Conservation (phyloP, 2,888 invertebrate species). For the Macrophya alboannulata region DNA sequence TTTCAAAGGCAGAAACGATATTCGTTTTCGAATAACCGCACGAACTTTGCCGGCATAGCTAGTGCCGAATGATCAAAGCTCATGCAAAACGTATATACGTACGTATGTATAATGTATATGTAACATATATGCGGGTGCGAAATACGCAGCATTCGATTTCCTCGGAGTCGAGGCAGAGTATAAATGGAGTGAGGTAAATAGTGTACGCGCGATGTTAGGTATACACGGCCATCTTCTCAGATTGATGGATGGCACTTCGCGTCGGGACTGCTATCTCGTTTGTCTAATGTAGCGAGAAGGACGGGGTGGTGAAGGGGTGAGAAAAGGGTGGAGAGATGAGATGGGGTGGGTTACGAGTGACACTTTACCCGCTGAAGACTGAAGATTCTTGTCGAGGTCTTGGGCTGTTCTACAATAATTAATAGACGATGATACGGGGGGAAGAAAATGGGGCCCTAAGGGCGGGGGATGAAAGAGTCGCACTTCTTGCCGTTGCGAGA, state of each 20-base stretch:
- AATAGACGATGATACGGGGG: conserved; percentile 47
- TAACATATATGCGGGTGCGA: not conserved
- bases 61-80: conserved; percentile 29
- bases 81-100: not conserved
- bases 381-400: conserved; percentile 49
- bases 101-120: not conserved
- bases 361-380: conserved; percentile 48
- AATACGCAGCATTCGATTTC: conserved; percentile 39
- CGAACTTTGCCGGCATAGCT: not conserved
- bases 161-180: conserved; percentile 22
- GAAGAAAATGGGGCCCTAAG: not conserved
- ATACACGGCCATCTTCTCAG: conserved; percentile 49
- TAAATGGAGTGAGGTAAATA: conserved; percentile 34
- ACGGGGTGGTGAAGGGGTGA: conserved; percentile 24
- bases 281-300: conserved; percentile 56
- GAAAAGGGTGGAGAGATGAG: not conserved
- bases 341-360: conserved; percentile 35
- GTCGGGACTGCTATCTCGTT: conserved; percentile 55
- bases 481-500: conserved; percentile 23
- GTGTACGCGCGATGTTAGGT: conserved; percentile 24
- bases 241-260: conserved; percentile 55
- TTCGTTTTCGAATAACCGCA: not conserved
- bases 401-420: conserved; percentile 48
- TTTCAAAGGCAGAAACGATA: not conserved
- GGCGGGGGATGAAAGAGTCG: conserved; percentile 21